Base-by-base conservation (phyloP, 2,797 vertebrate species). In the Epinephelus coioides region DNA sequence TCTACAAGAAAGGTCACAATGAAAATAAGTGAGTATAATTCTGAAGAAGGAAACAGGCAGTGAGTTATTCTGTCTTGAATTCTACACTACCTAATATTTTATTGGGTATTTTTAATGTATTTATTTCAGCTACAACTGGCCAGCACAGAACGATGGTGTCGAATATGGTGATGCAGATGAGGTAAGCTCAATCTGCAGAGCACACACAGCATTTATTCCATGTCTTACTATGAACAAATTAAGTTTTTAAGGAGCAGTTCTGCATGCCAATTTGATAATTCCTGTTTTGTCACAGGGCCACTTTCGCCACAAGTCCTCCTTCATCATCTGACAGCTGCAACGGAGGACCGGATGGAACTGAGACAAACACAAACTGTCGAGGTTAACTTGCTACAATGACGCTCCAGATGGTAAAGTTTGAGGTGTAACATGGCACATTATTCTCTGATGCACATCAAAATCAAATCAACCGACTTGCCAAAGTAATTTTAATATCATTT, bases 271-370 rank as follows among this genome's bases (percentile, higher is more conserved):
- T 43, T 53, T 27, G 27, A 8, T 62, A 2, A 34, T 38, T 76
- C 21, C 21, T 76, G 4, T 67, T 70, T 88, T 88, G 91, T 23
- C 87, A 90, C 93, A 99, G 98, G 98, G 98, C 0, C 97, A 99
- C 93, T 99, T 99, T 92, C 96, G 98, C 86, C 98, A 99, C 95
- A 99, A 99, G 93, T 99, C 98, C 9, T 99, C 98, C 0, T 99
- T 99, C 56, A 94, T 99, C 89, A 99, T 99, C 88, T 99, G 96
- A 97, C 87, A 96, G 96, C 85, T 95, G 95, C 96, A 73, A 76
- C 3, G 5, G 78, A 62, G 49, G 63, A 71, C 19, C 1, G 11
- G 76, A 82, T 78, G 78, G 76, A 87, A 84, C 81, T n/a, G 70
- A 67, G 87, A 76, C 76, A 69, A 87, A 68, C 15, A 71, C 86